Conservation (phyloP, 64 coral and sea anemone genomes). For the Stichodactyla mertensii region DNA sequence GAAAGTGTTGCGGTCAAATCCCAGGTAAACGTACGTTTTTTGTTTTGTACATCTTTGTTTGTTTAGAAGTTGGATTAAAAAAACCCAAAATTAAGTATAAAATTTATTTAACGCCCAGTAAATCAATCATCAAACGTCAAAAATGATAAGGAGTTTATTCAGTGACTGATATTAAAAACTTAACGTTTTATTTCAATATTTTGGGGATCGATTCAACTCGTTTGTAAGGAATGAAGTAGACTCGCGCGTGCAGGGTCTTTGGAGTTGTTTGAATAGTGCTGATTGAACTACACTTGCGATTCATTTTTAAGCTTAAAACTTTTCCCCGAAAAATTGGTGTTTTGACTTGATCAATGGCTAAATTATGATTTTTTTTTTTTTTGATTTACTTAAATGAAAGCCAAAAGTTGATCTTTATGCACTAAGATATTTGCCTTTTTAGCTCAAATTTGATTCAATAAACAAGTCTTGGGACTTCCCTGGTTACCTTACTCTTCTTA, state of each 20-base stretch:
- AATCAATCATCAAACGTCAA: not conserved
- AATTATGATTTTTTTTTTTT: not conserved
- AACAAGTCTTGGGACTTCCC: no score
- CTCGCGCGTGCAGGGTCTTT: not conserved
- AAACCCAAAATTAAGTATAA: not conserved
- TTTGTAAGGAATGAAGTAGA: not conserved
- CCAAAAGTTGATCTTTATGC: no score
- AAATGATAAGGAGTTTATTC: not conserved
- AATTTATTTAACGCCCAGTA: not conserved
- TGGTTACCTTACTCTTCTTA: no score
- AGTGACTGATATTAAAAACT: not conserved
- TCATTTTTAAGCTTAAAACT: no score
- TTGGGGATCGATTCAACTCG: not conserved
- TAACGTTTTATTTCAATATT: not conserved
- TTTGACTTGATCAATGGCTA: no score
- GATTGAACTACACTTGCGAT: not conserved
- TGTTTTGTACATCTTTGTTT: not conserved
- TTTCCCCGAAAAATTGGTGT: no score
- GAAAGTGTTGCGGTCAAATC: not conserved
- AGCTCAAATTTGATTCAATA: no score
- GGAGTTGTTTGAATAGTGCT: not conserved
- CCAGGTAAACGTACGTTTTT: not conserved
- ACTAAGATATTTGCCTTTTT: no score
- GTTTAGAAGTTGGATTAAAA: not conserved
- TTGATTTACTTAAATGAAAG: not conserved